Evolutionary conservation across 1,140 invertebrate species (phyloP).

Genomic region (Magallana gigas): DNA sequence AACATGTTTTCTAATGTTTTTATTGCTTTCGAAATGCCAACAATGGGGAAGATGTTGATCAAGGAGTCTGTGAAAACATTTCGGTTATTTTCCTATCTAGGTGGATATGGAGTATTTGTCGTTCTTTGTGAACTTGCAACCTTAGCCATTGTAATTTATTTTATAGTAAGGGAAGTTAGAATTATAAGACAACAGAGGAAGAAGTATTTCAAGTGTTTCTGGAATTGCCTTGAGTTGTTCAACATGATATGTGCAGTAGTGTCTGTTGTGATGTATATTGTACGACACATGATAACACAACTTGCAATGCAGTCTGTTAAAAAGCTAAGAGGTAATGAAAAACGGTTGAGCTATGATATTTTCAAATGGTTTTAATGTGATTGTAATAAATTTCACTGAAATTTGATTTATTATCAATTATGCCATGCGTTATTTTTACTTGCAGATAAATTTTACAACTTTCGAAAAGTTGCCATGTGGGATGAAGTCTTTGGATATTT

Average conservation of each 20-base stretch:
- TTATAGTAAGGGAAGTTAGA: slow-evolving; percentile 61
- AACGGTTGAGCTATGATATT: neutral
- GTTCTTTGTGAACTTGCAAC: slow-evolving; percentile 71
- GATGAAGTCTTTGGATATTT: slow-evolving; percentile 78
- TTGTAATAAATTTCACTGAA: neutral
- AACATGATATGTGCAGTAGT: slow-evolving; percentile 64
- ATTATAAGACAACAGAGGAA: slow-evolving; percentile 59
- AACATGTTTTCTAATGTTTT: slow-evolving; percentile 72
- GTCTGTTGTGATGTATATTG: slow-evolving; percentile 66
- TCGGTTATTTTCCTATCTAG: slow-evolving; percentile 72
- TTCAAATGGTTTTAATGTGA: too few relatives aligned
- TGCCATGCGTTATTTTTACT: neutral
- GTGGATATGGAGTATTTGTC: slow-evolving; percentile 75
- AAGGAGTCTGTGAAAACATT: slow-evolving; percentile 63
- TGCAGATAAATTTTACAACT: slow-evolving; percentile 71
- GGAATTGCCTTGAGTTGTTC: slow-evolving; percentile 69
- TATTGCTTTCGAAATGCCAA: slow-evolving; percentile 68
- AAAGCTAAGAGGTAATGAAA: slow-evolving; percentile 65
- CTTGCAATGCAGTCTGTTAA: slow-evolving; percentile 60
- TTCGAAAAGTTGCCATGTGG: slow-evolving; percentile 69
- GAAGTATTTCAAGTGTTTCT: slow-evolving; percentile 77
- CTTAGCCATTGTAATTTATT: slow-evolving; percentile 72
- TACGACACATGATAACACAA: slow-evolving; percentile 65
- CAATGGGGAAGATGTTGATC: slow-evolving; percentile 59
- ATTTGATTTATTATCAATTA: neutral